Base-by-base conservation (phyloP, 2,888 invertebrate genomes). In the Xanthorhoe spadicearia region DNA sequence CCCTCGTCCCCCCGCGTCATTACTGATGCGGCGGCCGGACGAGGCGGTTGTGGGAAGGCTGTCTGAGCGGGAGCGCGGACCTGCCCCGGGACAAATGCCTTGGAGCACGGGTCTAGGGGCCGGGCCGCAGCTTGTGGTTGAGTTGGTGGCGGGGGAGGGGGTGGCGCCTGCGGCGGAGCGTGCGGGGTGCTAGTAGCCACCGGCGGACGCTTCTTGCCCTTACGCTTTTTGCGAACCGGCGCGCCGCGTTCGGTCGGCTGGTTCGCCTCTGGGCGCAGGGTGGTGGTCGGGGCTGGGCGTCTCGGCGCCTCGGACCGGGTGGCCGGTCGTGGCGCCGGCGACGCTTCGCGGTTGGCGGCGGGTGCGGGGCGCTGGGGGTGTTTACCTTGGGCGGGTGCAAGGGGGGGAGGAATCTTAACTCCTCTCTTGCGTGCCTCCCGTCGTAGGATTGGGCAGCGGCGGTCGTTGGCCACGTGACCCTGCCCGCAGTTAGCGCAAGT, bases 401-500 rank as follows among this genome's bases (percentile, higher is more conserved):
- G 57, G 0, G 35, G 52, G n/a, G 51, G 19, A 2, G 60, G 17
- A 6, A 17, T 13, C 9, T 13, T 23, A 8, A 52, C 10, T 0
- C 60, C 60, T 3, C 56, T 0, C 13, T 61, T 66, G 0, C 72
- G 58, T 0, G 68, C 52, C 17, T 66, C 71, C 0, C 23, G 28
- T 1, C 32, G 13, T 0, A 49, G 56, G 0, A 48, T 50, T 0
- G 66, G 60, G 48, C 70, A 72, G 3, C 23, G 10, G 2, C 43
- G n/a, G 32, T 52, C 55, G 53, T 71, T 69, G 0, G 74, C 69
- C 1, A 67, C 52, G 54, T 73, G 72, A 0, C 15, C 17, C 0
- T 64, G 63, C 0, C 17, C 53, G 50, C 71, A 73, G 62, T 74
- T 75, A 0, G 63, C 66, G 38, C 76, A 75, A 10, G 56, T 61